A percentile compares a stretch with the other conserved stretches of the same genome.
phyloP scores from a whole-genome alignment of 2,797 vertebrate genomes.

The Brotula barbata region DNA sequence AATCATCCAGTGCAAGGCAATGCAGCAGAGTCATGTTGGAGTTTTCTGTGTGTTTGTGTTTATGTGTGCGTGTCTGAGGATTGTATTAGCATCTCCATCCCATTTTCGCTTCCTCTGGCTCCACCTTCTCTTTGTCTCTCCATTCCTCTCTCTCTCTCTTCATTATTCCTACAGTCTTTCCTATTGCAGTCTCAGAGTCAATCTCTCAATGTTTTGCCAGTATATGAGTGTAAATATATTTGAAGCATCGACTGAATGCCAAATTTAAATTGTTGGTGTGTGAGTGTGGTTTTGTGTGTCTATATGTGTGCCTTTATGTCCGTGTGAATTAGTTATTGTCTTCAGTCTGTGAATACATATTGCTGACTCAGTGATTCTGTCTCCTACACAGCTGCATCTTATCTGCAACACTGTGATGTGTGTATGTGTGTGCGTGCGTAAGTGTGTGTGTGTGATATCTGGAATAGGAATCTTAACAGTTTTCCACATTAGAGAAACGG shows the following conservation, averaged over 20 bases:
- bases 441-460: slow-evolving; percentile 69
- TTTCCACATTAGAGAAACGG: slow-evolving; percentile 74
- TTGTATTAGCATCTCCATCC: background rate
- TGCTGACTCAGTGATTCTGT: slow-evolving; percentile 79
- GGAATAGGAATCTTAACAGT: slow-evolving; percentile 81
- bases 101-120: slow-evolving; percentile 2
- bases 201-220: slow-evolving; percentile 3
- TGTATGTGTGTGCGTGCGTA: slow-evolving; percentile 42
- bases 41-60: too few species aligned
- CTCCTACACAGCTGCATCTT: slow-evolving; percentile 76
- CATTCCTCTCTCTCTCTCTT: background rate
- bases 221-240: slow-evolving; percentile 32
- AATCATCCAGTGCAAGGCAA: too few species aligned
- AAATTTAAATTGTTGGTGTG: slow-evolving; percentile 45
- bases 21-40: too few species aligned
- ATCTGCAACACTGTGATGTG: slow-evolving; percentile 76
- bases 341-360: slow-evolving; percentile 71
- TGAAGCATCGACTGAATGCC: slow-evolving; percentile 48
- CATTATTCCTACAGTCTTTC: slow-evolving; percentile 12
- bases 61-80: too few species aligned
- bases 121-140: background rate
- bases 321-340: slow-evolving; percentile 74
- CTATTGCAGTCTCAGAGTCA: slow-evolving; percentile 20
- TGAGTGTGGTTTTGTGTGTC: slow-evolving; percentile 47
- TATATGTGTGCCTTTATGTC: slow-evolving; percentile 46